Evolutionary conservation across 2,113 vertebrate species (phyloP).

Genomic region (cat (Felis catus)): F.catus_Fca126_mat1.0 CM031416.1:54997001-54997500

Average conservation of each 20-base stretch:
- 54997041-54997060: slow-evolving; percentile 63
- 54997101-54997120: slow-evolving; percentile 32
- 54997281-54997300: neutral
- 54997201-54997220: neutral
- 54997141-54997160: slow-evolving; percentile 4
- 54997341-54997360: neutral
- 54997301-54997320: slow-evolving; percentile 22
- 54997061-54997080: slow-evolving; percentile 16
- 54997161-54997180: slow-evolving; percentile 17
- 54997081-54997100: slow-evolving; percentile 23
- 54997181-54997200: slow-evolving; percentile 29
- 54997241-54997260: neutral
- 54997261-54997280: neutral
- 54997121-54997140: slow-evolving; percentile 24
- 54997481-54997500: neutral
- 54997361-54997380: neutral
- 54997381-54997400: neutral
- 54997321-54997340: neutral
- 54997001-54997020: slow-evolving; percentile 68
- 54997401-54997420: neutral
- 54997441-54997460: neutral
- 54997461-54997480: neutral
- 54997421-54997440: neutral
- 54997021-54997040: slow-evolving; percentile 64
- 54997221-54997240: neutral